Conservation (phyloP, 2,113 vertebrate species). For the Gambusia holbrooki region DNA sequence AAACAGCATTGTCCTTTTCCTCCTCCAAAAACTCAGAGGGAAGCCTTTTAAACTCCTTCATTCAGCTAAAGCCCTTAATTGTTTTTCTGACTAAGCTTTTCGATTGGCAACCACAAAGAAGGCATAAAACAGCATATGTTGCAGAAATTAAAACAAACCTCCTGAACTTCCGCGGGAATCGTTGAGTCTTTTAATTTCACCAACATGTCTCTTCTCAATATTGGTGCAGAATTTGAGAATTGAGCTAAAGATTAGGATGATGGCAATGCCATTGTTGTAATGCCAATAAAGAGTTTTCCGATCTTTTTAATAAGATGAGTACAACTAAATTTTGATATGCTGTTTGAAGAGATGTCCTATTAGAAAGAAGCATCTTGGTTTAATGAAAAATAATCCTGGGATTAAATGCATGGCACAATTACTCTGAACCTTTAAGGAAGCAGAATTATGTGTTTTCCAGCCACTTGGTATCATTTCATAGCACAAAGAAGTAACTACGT, state of each 20-base stretch:
- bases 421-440: neutral
- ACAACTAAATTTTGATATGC: too few relatives aligned
- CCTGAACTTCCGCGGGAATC: neutral
- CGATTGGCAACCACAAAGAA: neutral
- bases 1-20: neutral
- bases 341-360: too few relatives aligned
- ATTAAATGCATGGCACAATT: neutral
- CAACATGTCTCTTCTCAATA: too few relatives aligned
- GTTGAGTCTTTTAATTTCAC: too few relatives aligned
- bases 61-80: neutral
- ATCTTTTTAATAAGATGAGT: too few relatives aligned
- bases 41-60: neutral
- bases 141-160: neutral
- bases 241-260: too few relatives aligned
- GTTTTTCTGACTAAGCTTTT: neutral
- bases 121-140: neutral
- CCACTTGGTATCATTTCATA: too few relatives aligned
- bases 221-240: neutral
- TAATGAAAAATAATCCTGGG: neutral
- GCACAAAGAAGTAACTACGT: too few relatives aligned
- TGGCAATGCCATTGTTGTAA: too few relatives aligned
- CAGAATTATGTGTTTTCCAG: too few relatives aligned
- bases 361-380: neutral
- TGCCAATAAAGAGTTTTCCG: too few relatives aligned
- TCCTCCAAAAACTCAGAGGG: neutral